Base-by-base conservation (phyloP, 2,888 invertebrate genomes). In the Tridacna crocea region DNA sequence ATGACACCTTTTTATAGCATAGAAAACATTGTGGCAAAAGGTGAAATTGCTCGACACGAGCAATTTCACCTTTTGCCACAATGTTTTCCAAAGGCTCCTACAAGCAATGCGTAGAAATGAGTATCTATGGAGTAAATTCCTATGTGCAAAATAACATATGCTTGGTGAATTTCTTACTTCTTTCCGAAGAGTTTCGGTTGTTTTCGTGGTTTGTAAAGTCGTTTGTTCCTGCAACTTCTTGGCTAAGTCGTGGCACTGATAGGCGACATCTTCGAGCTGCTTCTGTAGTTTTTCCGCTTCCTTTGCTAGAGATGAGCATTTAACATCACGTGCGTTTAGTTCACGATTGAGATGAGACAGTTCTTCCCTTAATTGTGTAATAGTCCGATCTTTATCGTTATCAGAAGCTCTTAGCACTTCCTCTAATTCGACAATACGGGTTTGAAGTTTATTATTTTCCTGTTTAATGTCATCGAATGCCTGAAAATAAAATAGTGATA, bases 201-300 rank as follows among this genome's bases (percentile, higher is more conserved):
- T 70, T 51, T 70, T 47, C 51, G 70, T 26, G 27, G 70, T 13
- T 22, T 70, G 46, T 24, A 26, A n/a, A 24, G 12, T 51, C 22
- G 26, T 19, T 24, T 70, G 70, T 36, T 88, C 80, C 13, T 89
- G 82, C 46, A 91, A 78, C 47, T 82, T 75, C 55, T 72, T 65
- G 8, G 89, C 90, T 77, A 92, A 75, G 26, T 88, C 82, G 61
- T 91, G 90, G 63, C 92, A 92, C 27, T 88, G 87, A 13, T 79
- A 75, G 10, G 89, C 90, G 12, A 91, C 88, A n/a, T 88, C 87
- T 19, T 84, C 79, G 19, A 91, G 72, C 72, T 90, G 89, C 47
- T 88, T 87, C 24, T 89, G 87, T 24, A 91, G 73, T 26, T 80
- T 84, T 3, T 84, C 80, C 12, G 87, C 82, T 61, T 90, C 89